Percentiles rank a stretch among this genome's conserved stretches.
These are phyloP conservation scores for Cephus nigrinus DNA, from an alignment of 2,888 invertebrate species.

Conservation along the genomic window DNA sequence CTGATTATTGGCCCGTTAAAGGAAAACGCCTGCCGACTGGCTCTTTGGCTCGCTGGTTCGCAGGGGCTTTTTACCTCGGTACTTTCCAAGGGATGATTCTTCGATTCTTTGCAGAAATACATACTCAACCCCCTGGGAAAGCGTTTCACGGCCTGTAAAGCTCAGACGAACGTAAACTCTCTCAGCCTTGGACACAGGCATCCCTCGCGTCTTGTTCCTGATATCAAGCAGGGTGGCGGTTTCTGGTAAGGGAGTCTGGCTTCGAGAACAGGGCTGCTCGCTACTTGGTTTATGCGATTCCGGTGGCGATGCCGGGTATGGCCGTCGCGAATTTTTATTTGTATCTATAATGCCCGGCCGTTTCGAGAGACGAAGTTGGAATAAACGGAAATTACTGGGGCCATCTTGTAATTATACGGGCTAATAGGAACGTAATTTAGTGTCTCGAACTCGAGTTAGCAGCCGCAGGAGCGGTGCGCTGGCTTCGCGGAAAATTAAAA, in stretches of 20 bases:
- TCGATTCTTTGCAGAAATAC: neutral
- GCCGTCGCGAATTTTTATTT: neutral
- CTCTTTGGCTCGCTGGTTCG: neutral
- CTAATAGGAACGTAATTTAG: conserved; percentile 67
- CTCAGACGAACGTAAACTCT: neutral
- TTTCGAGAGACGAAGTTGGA: conserved; percentile 58
- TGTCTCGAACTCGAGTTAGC: conserved; percentile 66
- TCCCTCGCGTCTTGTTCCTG: too few relatives aligned
- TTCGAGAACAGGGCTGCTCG: too few relatives aligned
- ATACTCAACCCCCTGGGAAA: neutral
- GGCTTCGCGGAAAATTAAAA: conserved; percentile 65
- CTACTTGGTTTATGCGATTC: too few relatives aligned
- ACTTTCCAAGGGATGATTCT: neutral
- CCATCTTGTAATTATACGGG: conserved; percentile 67
- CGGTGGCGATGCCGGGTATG: too few relatives aligned
- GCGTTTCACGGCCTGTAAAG: conserved; percentile 4
- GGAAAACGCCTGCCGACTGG: neutral
- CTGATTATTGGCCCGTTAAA: conserved; percentile 50
- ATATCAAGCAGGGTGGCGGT: too few relatives aligned
- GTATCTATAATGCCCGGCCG: conserved; percentile 41
- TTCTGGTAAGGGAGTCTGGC: too few relatives aligned
- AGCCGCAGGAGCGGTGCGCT: conserved; percentile 35
- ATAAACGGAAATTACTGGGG: conserved; percentile 66
- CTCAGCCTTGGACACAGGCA: too few relatives aligned
- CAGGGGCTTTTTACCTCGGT: too few relatives aligned